These are phyloP conservation scores for Leucopsar rothschildi DNA, from an alignment of 2,113 vertebrate genomes.

Conservation along the genomic window DNA sequence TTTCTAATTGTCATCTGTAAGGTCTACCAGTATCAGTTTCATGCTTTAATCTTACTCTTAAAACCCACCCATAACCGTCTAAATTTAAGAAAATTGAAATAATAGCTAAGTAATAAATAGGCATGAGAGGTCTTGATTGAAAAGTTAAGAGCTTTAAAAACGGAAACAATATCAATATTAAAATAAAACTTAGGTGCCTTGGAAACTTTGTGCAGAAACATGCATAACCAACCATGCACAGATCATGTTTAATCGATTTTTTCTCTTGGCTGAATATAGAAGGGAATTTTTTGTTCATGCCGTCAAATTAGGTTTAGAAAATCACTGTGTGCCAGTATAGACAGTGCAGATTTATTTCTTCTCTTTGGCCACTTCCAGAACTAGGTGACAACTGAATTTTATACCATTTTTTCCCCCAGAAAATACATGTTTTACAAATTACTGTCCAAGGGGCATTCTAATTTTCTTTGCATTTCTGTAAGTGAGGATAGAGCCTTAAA, in stretches of 20 bases:
- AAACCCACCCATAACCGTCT: background rate
- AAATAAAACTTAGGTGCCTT: background rate
- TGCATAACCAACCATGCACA: background rate
- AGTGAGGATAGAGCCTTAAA: too few species aligned
- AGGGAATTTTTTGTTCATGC: background rate
- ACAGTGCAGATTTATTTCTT: background rate
- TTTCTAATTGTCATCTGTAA: background rate
- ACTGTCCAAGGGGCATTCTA: background rate
- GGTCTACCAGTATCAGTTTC: background rate
- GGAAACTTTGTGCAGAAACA: background rate
- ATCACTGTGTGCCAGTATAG: background rate
- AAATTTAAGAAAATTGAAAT: background rate
- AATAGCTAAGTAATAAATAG: background rate
- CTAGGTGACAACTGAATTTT: background rate
- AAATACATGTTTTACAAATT: background rate
- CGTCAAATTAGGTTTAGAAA: background rate
- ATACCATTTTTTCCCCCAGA: background rate
- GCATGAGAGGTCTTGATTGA: background rate
- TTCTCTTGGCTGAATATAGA: background rate
- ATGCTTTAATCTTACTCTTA: background rate
- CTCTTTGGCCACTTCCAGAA: background rate
- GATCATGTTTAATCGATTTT: background rate
- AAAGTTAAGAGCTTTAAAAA: background rate
- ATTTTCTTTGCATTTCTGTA: background rate
- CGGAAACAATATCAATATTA: background rate